Evolutionary conservation across 2,888 invertebrate genomes (phyloP), one percentile per base, ranked within the genome.

Genomic region (Creontiades dilutus): DNA sequence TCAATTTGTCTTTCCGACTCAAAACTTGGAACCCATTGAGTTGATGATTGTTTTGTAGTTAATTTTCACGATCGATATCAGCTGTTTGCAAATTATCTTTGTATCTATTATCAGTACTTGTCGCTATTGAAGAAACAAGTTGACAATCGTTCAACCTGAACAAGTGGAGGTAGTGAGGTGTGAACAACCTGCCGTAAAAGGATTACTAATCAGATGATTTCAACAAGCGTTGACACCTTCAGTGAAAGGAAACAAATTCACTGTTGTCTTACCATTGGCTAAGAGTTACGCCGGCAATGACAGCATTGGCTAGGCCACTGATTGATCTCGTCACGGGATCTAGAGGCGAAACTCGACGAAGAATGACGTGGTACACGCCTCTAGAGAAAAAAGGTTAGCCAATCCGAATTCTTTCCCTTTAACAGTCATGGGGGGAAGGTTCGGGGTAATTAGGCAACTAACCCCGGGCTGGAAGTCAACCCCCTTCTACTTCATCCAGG

Each of bases 301-400:
- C 76, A 78, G 88, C 78, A 48, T 78, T 37, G 55, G 48, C 82
- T 57, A 28, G 23, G 68, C 12, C 37, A 11, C 85, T 85, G 85
- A 85, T 78, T 88, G 88, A 88, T 88, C 88, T 78, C 88, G 88
- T 88, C 76, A 88, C 88, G 88, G 78, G 88, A 88, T 88, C 78
- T 78, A 88, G 28, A 82, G 47, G 48, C 52, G 68, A 78, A 52
- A 52, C 82, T 82, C 68, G 57, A 27, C 55, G 61, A 27, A 52
- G 82, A 48, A 37, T 61, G 85, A 85, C 46, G 85, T 85, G 37
- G 85, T 61, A 85, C 85, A 85, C 85, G 85, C 85, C 85, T 55
- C 37, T 52, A 5, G 37, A 28, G 68, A 68, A 68, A 68, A 68
- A 68, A 68, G 68, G 82, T 82, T 82, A 52, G 47, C 48, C 52